A percentile compares a stretch with the other conserved stretches of the same genome.
Evolutionary conservation across 2,113 vertebrate genomes (phyloP).

Genomic region (Diadophis punctatus): DNA sequence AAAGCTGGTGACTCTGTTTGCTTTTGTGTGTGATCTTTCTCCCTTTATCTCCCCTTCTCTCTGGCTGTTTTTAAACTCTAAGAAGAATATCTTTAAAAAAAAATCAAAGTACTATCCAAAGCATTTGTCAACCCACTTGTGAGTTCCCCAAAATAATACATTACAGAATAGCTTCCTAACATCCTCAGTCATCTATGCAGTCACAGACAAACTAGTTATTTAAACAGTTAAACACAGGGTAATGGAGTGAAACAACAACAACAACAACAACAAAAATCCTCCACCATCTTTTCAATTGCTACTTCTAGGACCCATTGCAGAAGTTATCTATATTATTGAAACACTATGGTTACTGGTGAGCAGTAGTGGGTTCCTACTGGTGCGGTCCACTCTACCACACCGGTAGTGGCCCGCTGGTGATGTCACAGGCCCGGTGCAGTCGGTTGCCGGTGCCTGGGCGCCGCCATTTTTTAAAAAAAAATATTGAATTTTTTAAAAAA

Average conservation of each 20-base stretch:
- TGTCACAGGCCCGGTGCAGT: no score
- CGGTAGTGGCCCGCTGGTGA: no score
- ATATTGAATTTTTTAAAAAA: no score
- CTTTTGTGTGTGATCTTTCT: neutral
- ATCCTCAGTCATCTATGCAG: neutral
- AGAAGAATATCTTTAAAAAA: neutral
- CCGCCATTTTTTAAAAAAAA: no score
- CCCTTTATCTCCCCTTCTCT: neutral
- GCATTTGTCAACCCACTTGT: neutral
- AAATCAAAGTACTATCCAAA: neutral
- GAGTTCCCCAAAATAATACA: neutral
- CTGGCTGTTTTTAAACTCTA: neutral
- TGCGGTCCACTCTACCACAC: no score
- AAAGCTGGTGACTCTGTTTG: neutral
- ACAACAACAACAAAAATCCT: neutral
- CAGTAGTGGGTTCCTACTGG: no score
- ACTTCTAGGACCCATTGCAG: neutral
- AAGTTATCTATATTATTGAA: constrained; percentile 1
- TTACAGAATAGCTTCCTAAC: neutral
- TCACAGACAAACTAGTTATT: neutral
- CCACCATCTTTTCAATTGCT: neutral
- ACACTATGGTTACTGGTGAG: neutral
- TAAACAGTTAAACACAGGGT: neutral
- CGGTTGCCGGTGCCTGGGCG: no score
- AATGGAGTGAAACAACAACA: neutral